These are phyloP conservation scores for Picus viridis DNA, from an alignment of 2,797 vertebrate species.

Conservation along the genomic window DNA sequence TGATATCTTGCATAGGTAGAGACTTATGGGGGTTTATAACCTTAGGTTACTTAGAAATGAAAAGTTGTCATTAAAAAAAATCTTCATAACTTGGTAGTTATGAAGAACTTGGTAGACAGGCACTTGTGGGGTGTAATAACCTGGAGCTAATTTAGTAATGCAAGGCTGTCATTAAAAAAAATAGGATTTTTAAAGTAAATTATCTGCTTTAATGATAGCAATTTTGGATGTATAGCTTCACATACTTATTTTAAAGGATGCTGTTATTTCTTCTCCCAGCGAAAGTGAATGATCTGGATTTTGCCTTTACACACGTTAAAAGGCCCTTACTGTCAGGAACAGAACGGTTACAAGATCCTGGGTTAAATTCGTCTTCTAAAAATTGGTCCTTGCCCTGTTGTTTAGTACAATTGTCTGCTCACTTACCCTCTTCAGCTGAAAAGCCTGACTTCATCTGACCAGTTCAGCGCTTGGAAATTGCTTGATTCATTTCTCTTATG, in stretches of 20 bases:
- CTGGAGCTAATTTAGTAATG: not conserved
- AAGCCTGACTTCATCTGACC: not conserved
- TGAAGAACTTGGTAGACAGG: no score
- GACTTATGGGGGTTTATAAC: not conserved
- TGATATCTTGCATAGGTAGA: not conserved
- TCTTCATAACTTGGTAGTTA: not conserved
- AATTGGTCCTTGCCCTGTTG: not conserved
- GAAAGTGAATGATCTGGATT: not conserved
- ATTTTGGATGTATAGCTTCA: not conserved
- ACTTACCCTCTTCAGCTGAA: slow-evolving; percentile 1
- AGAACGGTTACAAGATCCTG: not conserved
- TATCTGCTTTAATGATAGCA: not conserved
- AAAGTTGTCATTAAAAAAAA: not conserved
- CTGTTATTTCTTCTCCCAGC: not conserved
- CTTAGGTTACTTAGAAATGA: not conserved
- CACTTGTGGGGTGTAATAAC: not conserved
- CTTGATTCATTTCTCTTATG: not conserved
- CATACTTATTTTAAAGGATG: not conserved
- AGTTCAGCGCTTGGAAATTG: not conserved
- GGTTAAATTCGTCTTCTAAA: not conserved
- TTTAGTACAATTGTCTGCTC: not conserved
- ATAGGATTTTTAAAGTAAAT: not conserved
- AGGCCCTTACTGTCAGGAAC: not conserved
- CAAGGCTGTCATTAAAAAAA: not conserved
- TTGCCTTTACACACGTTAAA: not conserved